Base-by-base conservation (phyloP, 2,888 invertebrate genomes). In the Molorchus minor region DNA sequence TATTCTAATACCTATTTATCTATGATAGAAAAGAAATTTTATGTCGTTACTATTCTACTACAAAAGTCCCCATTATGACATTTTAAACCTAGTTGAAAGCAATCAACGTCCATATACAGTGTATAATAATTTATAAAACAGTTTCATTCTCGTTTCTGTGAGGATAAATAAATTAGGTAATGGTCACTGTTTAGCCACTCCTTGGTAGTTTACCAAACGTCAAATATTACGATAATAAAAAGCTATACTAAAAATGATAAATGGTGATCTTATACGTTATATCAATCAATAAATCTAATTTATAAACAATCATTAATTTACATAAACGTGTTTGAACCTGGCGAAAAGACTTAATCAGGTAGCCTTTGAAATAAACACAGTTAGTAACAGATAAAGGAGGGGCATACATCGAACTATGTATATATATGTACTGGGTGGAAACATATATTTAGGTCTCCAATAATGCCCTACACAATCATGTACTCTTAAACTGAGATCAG, bases 91-190 rank as follows among this genome's bases (percentile, higher is more conserved):
- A n/a, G n/a, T n/a, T n/a, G n/a, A n/a, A n/a, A n/a, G n/a, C n/a
- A n/a, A n/a, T n/a, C n/a, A n/a, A n/a, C n/a, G n/a, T n/a, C n/a
- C n/a, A n/a, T n/a, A n/a, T n/a, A n/a, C n/a, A n/a, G n/a, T n/a
- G n/a, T n/a, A n/a, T n/a, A n/a, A n/a, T n/a, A n/a, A n/a, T n/a
- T n/a, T n/a, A n/a, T n/a, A n/a, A n/a, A n/a, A n/a, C n/a, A n/a
- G n/a, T 92, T 19, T 19, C 35, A 46, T 46, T 46, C 17, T 35
- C 16, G 12, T 33, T 12, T 33, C 13, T 49, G 21, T 46, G 19
- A 20, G 19, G 49, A 36, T 20, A 36, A 21, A 49, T 49, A 49
- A 49, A 49, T 49, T 49, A 21, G 49, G 49, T 49, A 49, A 38
- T 38, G n/a, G n/a, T n/a, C n/a, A n/a, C n/a, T n/a, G 38, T 38